Conservation (phyloP, 2,797 vertebrate genomes). For the Phalloptychus januarius region DNA sequence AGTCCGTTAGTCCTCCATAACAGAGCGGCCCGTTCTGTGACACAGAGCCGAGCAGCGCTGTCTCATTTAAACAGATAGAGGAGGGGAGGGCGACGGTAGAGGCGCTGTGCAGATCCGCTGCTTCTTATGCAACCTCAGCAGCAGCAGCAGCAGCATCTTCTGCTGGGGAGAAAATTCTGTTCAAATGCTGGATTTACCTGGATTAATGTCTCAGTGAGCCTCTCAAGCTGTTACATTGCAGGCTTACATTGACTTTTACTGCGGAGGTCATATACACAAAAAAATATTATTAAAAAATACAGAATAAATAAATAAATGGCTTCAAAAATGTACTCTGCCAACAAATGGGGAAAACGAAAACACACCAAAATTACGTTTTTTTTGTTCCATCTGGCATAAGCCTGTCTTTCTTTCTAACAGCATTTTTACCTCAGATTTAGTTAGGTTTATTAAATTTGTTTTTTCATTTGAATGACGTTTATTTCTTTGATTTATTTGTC, state of each 20-base stretch:
- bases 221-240: neutral
- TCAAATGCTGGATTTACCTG: constrained; percentile 1
- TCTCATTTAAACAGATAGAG: constrained; percentile 74
- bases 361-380: neutral
- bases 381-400: neutral
- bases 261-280: neutral
- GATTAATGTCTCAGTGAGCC: neutral
- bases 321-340: neutral
- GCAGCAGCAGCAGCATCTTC: constrained; percentile 31
- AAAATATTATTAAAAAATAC: neutral
- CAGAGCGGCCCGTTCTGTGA: constrained; percentile 60
- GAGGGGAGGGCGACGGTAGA: constrained; percentile 46
- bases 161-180: neutral
- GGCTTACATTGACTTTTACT: neutral
- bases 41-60: constrained; percentile 41
- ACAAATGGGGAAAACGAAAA: neutral
- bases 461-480: neutral
- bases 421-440: neutral
- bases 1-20: constrained; percentile 58
- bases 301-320: neutral
- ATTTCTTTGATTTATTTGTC: neutral
- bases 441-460: neutral
- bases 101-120: constrained; percentile 36
- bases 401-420: neutral
- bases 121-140: constrained; percentile 68